Evolutionary conservation across 2,797 vertebrate species (phyloP), one percentile per base, ranked within the genome.

Genomic region (Poeciliopsis turneri): DNA sequence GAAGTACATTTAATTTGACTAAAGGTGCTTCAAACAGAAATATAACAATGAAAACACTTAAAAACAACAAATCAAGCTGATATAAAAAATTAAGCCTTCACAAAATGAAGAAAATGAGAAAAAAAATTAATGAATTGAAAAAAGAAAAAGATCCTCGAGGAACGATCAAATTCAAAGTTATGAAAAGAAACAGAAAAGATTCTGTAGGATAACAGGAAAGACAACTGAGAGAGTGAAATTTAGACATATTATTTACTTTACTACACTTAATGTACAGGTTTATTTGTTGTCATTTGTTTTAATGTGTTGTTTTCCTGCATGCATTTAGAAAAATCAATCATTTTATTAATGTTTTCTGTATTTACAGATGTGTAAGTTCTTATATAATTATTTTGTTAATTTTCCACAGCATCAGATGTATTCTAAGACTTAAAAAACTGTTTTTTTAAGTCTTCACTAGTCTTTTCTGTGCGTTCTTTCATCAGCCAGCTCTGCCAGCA

Each of bases 401-500:
- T 5, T 49, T 45, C 25, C 16, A 23, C 10, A 39, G 11, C 10
- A 13, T 33, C 18, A 20, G 20, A 73, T 39, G 47, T 39, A 23
- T 53, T 51, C 20, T n/a, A 23, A 55, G 23, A 33, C 5, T n/a
- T 2, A 55, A 41, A 33, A 39, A 76, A 28, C 15, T 3, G 25
- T 4, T 23, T 11, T 41, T 51, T 43, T 12, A 8, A 6, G 16
- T 23, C 10, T 33, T 71, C 28, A 30, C 25, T 57, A n/a, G 3
- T 51, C 39, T 70, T 39, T 76, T 33, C 68, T 9, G 39, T 0
- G 12, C 43, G 8, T 59, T 11, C 15, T 78, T 66, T 69, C 25
- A 85, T 83, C 76, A 90, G 93, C 80, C 43, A 70, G 28, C 43
- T 83, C 79, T 51, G 18, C 69, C 41, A 81, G 41, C 49, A 70